These are phyloP conservation scores for Phaetusa simplex DNA, from an alignment of 2,113 vertebrate genomes.

Conservation along the genomic window DNA sequence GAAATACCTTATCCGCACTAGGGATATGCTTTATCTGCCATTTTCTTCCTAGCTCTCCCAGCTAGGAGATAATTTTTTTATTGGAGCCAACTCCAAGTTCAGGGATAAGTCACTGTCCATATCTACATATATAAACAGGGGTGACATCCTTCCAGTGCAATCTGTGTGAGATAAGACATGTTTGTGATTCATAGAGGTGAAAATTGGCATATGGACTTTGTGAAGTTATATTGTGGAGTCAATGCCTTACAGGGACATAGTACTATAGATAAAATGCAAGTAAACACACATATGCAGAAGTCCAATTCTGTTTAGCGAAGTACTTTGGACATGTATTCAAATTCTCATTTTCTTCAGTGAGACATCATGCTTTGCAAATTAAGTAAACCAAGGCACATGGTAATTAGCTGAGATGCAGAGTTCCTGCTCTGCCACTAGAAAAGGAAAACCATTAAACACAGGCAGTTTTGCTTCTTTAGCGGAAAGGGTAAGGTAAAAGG, in stretches of 20 bases:
- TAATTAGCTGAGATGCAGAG: neutral
- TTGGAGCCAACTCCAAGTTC: neutral
- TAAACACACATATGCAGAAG: neutral
- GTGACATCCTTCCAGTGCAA: neutral
- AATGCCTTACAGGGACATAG: neutral
- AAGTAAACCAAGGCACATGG: neutral
- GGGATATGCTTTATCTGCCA: neutral
- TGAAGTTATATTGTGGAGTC: neutral
- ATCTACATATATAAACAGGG: neutral
- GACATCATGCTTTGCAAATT: neutral
- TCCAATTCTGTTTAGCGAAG: neutral
- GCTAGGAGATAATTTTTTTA: neutral
- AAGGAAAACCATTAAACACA: neutral
- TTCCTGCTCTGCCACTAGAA: neutral
- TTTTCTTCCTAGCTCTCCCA: neutral
- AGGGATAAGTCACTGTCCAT: neutral
- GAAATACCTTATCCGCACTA: neutral
- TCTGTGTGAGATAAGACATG: neutral
- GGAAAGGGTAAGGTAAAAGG: neutral
- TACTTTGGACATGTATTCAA: neutral
- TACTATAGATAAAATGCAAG: neutral
- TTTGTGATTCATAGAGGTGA: neutral
- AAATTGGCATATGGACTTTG: accelerated
- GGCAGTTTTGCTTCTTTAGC: neutral
- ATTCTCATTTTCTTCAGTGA: neutral